These are phyloP conservation scores for Zaprionus vittiger DNA, from an alignment of 1,140 invertebrate genomes.

Conservation along the genomic window DNA sequence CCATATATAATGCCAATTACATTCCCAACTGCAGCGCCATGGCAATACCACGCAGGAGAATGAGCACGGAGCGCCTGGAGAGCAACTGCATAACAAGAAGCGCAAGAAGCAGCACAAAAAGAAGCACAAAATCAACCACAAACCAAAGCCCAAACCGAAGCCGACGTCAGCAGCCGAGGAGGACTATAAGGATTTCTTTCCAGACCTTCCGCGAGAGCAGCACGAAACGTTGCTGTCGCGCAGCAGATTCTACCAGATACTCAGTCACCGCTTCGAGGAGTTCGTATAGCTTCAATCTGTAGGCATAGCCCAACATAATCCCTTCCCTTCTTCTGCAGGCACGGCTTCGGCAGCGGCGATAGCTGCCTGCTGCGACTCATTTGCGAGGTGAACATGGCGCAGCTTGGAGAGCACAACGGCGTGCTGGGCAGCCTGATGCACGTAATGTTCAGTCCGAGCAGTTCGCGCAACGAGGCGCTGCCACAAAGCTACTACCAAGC, in stretches of 20 bases:
- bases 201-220: constrained; percentile 47
- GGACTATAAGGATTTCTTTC: constrained; percentile 67
- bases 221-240: constrained; percentile 55
- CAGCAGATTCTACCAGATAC: constrained; percentile 63
- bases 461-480: constrained; percentile 85
- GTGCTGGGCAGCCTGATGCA: constrained; percentile 73
- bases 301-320: not conserved
- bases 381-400: constrained; percentile 68
- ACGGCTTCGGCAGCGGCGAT: constrained; percentile 61
- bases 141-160: constrained; percentile 31
- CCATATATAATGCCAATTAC: not conserved
- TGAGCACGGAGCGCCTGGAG: not conserved
- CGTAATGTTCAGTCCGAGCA: constrained; percentile 85
- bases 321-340: constrained; percentile 28
- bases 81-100: constrained; percentile 15
- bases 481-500: constrained; percentile 86
- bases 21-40: not conserved
- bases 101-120: constrained; percentile 49
- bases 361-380: constrained; percentile 74
- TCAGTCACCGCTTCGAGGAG: constrained; percentile 65
- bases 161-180: constrained; percentile 16
- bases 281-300: constrained; percentile 24
- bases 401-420: constrained; percentile 66
- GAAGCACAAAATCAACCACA: constrained; percentile 38
- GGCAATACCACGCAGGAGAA: constrained; percentile 44